These are phyloP conservation scores for Anoplius nigerrimus DNA, from an alignment of 2,888 invertebrate genomes.

Conservation along the genomic window DNA sequence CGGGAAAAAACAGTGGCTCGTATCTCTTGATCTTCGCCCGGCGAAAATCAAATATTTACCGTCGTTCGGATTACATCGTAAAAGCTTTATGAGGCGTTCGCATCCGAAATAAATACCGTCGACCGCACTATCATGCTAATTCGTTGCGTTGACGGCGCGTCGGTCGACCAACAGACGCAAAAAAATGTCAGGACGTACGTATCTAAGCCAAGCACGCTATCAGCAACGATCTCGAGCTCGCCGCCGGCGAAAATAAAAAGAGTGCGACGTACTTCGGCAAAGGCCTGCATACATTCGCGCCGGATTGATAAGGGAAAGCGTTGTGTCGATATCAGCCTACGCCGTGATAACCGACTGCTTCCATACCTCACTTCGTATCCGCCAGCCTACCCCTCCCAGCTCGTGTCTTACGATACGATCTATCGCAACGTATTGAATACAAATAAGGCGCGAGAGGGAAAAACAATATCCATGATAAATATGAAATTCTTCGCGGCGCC, in stretches of 20 bases:
- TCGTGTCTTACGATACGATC: slow-evolving; percentile 39
- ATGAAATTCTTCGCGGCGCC: slow-evolving; percentile 52
- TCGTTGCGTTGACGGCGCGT: no score
- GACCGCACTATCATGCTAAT: not conserved
- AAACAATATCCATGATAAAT: slow-evolving; percentile 65
- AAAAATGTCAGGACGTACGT: no score
- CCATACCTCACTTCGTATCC: slow-evolving; percentile 45
- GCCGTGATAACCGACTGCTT: slow-evolving; percentile 30
- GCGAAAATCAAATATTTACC: not conserved
- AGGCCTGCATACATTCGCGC: not conserved
- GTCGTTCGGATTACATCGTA: not conserved
- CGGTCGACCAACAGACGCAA: no score
- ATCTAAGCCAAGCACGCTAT: no score
- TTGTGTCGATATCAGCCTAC: slow-evolving; percentile 35
- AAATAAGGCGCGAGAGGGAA: slow-evolving; percentile 54
- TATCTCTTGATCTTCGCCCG: no score
- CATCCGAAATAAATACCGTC: not conserved
- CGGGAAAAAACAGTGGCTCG: no score
- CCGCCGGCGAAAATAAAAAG: no score
- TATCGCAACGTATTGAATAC: slow-evolving; percentile 60
- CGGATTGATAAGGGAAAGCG: slow-evolving; percentile 18
- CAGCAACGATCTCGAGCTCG: no score
- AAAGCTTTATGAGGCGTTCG: not conserved
- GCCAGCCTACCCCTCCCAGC: no score
- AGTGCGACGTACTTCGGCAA: not conserved